Evolutionary conservation across 1,140 invertebrate species (phyloP).

Genomic region (Drosophila tani): DNA sequence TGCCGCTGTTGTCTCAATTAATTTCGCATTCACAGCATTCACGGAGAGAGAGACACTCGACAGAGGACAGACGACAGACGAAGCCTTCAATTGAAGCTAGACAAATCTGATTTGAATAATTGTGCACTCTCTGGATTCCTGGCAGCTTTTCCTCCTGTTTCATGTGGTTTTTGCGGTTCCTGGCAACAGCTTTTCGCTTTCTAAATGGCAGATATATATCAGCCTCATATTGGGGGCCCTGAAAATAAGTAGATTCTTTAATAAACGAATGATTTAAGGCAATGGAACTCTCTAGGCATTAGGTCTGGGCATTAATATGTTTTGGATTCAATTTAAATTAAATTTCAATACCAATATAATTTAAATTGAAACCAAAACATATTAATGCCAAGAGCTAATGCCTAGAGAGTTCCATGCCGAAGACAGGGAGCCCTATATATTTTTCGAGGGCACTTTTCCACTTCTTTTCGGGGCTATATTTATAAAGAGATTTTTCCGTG

Average conservation of each 20-base stretch:
- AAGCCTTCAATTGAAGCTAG: slow-evolving; percentile 57
- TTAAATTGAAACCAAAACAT: neutral
- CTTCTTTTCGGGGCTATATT: slow-evolving; percentile 12
- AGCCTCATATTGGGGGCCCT: neutral
- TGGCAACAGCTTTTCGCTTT: slow-evolving; percentile 8
- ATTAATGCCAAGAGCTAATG: neutral
- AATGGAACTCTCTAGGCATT: no score
- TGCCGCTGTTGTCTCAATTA: slow-evolving; percentile 50
- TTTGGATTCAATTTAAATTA: no score
- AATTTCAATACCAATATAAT: no score
- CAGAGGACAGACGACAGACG: slow-evolving; percentile 29
- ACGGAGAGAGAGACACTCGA: slow-evolving; percentile 5
- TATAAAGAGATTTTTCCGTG: slow-evolving; percentile 11
- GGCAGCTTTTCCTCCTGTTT: neutral
- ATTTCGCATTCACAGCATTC: slow-evolving; percentile 45
- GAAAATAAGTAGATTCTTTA: neutral
- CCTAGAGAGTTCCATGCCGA: neutral
- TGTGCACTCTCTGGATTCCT: slow-evolving; percentile 24
- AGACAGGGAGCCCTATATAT: neutral
- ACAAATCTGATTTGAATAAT: slow-evolving; percentile 69
- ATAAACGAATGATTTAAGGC: neutral
- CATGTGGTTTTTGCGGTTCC: slow-evolving; percentile 48
- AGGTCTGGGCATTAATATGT: no score
- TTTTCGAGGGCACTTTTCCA: slow-evolving; percentile 6
- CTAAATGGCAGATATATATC: neutral